Percentiles rank a stretch among this genome's conserved stretches.
Conservation (phyloP, 2,797 vertebrate genomes). For the Cryptoblepharus egeriae region DNA sequence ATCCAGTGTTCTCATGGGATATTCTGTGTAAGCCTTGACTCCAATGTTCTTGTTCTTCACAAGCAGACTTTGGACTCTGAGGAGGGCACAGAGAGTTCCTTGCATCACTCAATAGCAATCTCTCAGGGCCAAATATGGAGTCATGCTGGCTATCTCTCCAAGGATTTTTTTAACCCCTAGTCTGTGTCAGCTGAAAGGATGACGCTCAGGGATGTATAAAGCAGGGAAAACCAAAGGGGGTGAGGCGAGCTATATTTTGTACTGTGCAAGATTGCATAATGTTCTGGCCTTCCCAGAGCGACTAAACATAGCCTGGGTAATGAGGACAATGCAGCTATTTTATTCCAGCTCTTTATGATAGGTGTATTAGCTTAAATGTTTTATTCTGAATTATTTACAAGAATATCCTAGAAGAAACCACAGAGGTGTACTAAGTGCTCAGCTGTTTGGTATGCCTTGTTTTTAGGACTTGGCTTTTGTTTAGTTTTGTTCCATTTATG, state of each 20-base stretch:
- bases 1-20: constrained; percentile 23
- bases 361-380: not conserved
- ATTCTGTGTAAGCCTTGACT: constrained; percentile 33
- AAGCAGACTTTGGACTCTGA: constrained; percentile 28
- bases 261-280: not conserved
- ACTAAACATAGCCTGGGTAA: not conserved
- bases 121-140: constrained; percentile 43
- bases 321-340: constrained; percentile 19
- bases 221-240: not conserved
- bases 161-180: not conserved
- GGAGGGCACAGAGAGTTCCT: constrained; percentile 31
- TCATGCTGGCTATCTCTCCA: constrained; percentile 30
- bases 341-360: not conserved
- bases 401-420: not conserved
- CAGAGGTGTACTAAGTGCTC: not conserved
- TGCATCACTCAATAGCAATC: constrained; percentile 40
- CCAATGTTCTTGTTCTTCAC: constrained; percentile 23
- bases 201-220: constrained; percentile 30
- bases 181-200: not conserved
- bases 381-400: constrained; percentile 6
- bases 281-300: constrained; percentile 14
- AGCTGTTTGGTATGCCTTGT: not conserved
- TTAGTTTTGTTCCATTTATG: not conserved
- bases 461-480: not conserved
- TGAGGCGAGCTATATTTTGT: constrained; percentile 11